Evolutionary conservation across 2,113 vertebrate genomes (phyloP).

Genomic region (Dipodomys spectabilis): DNA sequence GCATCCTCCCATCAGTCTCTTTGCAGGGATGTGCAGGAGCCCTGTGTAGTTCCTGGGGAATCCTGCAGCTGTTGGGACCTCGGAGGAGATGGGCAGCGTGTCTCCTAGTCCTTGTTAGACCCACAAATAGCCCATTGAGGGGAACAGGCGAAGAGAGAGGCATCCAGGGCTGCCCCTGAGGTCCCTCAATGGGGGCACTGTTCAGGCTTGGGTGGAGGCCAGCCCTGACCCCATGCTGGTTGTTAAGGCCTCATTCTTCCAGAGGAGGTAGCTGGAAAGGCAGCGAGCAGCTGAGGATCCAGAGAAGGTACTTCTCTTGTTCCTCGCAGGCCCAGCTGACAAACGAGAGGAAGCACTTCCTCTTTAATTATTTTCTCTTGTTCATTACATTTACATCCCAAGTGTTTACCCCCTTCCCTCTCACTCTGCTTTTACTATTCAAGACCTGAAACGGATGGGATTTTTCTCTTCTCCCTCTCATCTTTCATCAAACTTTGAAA

Average conservation of each 20-base stretch:
- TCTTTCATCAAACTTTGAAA: conserved; percentile 49
- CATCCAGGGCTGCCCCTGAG: conserved; percentile 67
- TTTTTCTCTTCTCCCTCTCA: conserved; percentile 36
- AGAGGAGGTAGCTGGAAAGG: conserved; percentile 71
- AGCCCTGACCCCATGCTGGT: conserved; percentile 72
- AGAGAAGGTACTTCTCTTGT: conserved; percentile 77
- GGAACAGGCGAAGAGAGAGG: conserved; percentile 73
- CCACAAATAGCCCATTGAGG: conserved; percentile 83
- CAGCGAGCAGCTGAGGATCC: conserved; percentile 78
- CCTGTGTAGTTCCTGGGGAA: conserved; percentile 56
- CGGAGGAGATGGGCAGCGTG: conserved; percentile 61
- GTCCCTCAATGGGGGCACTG: conserved; percentile 82
- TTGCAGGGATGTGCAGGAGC: conserved; percentile 42
- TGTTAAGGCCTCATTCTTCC: conserved; percentile 82
- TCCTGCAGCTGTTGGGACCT: conserved; percentile 78
- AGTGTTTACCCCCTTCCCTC: conserved; percentile 53
- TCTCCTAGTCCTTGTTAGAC: conserved; percentile 64
- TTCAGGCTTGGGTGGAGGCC: conserved; percentile 75
- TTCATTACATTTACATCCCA: conserved; percentile 68
- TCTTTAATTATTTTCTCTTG: conserved; percentile 58
- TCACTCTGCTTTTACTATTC: conserved; percentile 38
- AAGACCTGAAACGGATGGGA: conserved; percentile 51
- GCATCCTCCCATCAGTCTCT: background rate
- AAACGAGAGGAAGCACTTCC: conserved; percentile 74
- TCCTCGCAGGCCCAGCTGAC: conserved; percentile 66